These are phyloP conservation scores for Cardiocondyla obscurior DNA, from an alignment of 1,140 invertebrate genomes.

Conservation along the genomic window DNA sequence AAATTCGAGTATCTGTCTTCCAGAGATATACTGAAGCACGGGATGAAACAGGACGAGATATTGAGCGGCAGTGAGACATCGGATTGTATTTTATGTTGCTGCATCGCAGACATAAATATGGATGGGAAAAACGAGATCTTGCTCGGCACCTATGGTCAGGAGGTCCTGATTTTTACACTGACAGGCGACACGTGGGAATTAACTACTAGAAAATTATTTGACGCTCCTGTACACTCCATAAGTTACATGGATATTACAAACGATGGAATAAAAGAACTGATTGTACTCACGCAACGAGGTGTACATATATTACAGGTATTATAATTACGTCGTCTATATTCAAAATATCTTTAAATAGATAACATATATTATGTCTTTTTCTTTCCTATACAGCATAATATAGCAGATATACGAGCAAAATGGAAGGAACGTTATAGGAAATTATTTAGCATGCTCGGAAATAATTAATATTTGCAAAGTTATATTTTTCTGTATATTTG, in stretches of 20 bases:
- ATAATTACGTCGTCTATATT: not conserved
- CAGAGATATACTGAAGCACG: slow-evolving; percentile 86
- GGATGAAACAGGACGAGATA: slow-evolving; percentile 83
- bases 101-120: slow-evolving; percentile 89
- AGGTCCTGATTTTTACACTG: slow-evolving; percentile 86
- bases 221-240: slow-evolving; percentile 87
- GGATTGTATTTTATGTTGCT: slow-evolving; percentile 86
- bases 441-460: slow-evolving; percentile 43
- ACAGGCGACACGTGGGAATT: slow-evolving; percentile 82
- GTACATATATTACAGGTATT: slow-evolving; percentile 88
- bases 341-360: slow-evolving; percentile 27
- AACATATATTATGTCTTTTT: slow-evolving; percentile 19
- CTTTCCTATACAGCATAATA: slow-evolving; percentile 76
- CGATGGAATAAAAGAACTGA: slow-evolving; percentile 88
- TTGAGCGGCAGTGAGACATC: slow-evolving; percentile 85
- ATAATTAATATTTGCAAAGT: slow-evolving; percentile 1
- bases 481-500: slow-evolving; percentile 8
- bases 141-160: slow-evolving; percentile 88
- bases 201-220: slow-evolving; percentile 83
- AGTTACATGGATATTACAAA: slow-evolving; percentile 88
- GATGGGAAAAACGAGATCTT: slow-evolving; percentile 89
- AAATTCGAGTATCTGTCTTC: slow-evolving; percentile 26
- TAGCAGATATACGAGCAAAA: slow-evolving; percentile 72
- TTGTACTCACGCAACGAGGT: slow-evolving; percentile 88
- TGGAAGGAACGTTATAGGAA: slow-evolving; percentile 73